A percentile compares a stretch with the other conserved stretches of the same genome.
These are phyloP conservation scores for Dascyllus trimaculatus DNA, from an alignment of 2,113 vertebrate species.

Conservation along the genomic window DNA sequence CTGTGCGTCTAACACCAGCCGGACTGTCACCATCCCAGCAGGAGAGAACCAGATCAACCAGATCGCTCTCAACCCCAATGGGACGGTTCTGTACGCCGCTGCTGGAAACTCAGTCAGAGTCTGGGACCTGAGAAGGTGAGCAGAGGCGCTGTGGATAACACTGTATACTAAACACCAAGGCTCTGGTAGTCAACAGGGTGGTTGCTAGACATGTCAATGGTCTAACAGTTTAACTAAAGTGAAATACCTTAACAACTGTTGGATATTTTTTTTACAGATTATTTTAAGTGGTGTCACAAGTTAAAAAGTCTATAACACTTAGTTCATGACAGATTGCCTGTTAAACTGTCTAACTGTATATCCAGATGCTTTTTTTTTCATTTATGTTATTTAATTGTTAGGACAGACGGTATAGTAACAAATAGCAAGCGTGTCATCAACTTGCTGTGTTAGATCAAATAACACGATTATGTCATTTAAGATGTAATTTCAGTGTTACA, in stretches of 20 bases:
- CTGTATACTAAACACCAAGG: neutral
- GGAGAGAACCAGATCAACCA: slow-evolving; percentile 98
- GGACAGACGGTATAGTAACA: too few relatives aligned
- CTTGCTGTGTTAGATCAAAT: too few relatives aligned
- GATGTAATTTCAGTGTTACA: too few relatives aligned
- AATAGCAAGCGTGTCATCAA: too few relatives aligned
- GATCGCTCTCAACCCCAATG: slow-evolving; percentile 93
- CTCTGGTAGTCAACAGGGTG: neutral
- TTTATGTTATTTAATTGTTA: too few relatives aligned
- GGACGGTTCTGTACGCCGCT: slow-evolving; percentile 93
- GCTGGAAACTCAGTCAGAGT: slow-evolving; percentile 95
- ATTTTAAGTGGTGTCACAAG: too few relatives aligned
- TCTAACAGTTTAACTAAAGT: neutral
- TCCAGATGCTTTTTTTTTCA: too few relatives aligned
- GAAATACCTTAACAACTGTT: neutral
- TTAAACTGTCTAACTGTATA: too few relatives aligned
- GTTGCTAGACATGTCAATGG: neutral
- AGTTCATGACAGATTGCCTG: too few relatives aligned
- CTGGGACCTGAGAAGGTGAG: slow-evolving; percentile 96
- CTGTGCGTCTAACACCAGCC: slow-evolving; percentile 88
- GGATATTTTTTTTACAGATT: neutral
- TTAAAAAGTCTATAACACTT: too few relatives aligned
- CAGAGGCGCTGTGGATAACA: neutral
- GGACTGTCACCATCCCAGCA: slow-evolving; percentile 92
- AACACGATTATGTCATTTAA: too few relatives aligned